phyloP scores from a whole-genome alignment of 2,113 vertebrate genomes.

The Thunnus maccoyii region DNA sequence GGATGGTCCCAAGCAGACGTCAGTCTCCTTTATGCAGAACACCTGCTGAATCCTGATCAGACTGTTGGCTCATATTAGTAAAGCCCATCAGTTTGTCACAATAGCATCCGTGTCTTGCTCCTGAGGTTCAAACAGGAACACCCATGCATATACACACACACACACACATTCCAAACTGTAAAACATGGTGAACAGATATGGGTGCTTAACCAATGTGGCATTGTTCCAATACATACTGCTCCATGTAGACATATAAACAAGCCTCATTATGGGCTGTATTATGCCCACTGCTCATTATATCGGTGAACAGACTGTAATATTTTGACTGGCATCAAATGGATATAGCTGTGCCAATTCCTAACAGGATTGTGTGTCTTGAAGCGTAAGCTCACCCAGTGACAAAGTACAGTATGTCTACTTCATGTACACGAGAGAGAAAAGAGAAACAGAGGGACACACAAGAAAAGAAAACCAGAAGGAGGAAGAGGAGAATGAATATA shows the following conservation, averaged over 20 bases:
- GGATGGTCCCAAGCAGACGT: slow-evolving; percentile 78
- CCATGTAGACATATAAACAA: slow-evolving; percentile 58
- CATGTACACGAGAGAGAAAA: slow-evolving; percentile 40
- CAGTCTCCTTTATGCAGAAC: slow-evolving; percentile 64
- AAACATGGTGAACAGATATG: slow-evolving; percentile 51
- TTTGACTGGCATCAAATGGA: slow-evolving; percentile 73
- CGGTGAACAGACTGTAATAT: slow-evolving; percentile 73
- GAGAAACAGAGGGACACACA: slow-evolving; percentile 2
- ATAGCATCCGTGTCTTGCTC: slow-evolving; percentile 40
- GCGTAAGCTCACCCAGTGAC: slow-evolving; percentile 70
- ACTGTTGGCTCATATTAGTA: slow-evolving; percentile 64
- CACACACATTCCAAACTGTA: slow-evolving; percentile 6
- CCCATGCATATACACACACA: background rate
- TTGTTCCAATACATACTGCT: slow-evolving; percentile 45
- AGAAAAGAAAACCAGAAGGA: slow-evolving; percentile 16
- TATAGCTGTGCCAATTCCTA: slow-evolving; percentile 74
- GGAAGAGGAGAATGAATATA: slow-evolving; percentile 28
- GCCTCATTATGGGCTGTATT: slow-evolving; percentile 56
- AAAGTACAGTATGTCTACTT: slow-evolving; percentile 66
- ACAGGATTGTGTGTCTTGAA: slow-evolving; percentile 84
- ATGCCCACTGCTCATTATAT: slow-evolving; percentile 61
- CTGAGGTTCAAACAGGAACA: slow-evolving; percentile 44
- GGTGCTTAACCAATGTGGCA: slow-evolving; percentile 43
- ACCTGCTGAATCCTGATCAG: slow-evolving; percentile 82
- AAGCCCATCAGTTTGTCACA: slow-evolving; percentile 62